Percentiles rank a stretch among this genome's conserved stretches.
phyloP scores from a whole-genome alignment of 2,113 vertebrate genomes.

The Micronycteris hirsuta region DNA sequence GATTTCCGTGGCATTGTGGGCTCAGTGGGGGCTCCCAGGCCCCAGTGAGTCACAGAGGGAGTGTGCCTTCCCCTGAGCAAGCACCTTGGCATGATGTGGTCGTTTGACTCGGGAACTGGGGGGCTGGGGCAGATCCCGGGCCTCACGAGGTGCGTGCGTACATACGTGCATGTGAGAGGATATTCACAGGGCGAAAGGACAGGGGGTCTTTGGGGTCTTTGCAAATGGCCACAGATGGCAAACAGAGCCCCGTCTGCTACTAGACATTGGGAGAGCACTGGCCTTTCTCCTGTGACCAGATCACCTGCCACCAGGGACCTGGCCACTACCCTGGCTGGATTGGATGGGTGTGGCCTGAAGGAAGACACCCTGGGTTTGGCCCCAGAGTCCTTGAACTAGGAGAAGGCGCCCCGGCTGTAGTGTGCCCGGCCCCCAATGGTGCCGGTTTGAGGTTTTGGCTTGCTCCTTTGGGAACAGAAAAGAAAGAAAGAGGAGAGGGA shows the following conservation, averaged over 20 bases:
- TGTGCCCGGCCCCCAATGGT: slow-evolving; percentile 65
- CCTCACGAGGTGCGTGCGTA: slow-evolving; percentile 52
- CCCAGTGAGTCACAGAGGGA: slow-evolving; percentile 36
- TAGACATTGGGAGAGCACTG: not conserved
- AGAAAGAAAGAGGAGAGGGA: slow-evolving; percentile 37
- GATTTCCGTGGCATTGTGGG: slow-evolving; percentile 72
- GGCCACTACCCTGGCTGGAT: not conserved
- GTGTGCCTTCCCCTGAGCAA: slow-evolving; percentile 69
- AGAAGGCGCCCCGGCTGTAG: slow-evolving; percentile 65
- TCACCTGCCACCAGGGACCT: slow-evolving; percentile 11
- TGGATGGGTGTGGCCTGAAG: not conserved
- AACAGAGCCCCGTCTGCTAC: slow-evolving; percentile 33
- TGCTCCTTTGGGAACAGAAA: slow-evolving; percentile 76
- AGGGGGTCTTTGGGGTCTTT: slow-evolving; percentile 71
- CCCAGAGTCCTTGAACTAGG: slow-evolving; percentile 58
- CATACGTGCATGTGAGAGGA: not conserved
- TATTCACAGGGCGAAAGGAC: slow-evolving; percentile 38
- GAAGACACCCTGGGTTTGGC: slow-evolving; percentile 49
- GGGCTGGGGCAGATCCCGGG: slow-evolving; percentile 60
- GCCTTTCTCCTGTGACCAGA: not conserved
- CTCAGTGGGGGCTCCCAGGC: slow-evolving; percentile 59
- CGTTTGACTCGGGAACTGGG: slow-evolving; percentile 55
- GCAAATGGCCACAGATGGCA: slow-evolving; percentile 69
- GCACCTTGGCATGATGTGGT: slow-evolving; percentile 70
- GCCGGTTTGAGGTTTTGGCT: slow-evolving; percentile 76